Base-by-base conservation (phyloP, 2,888 invertebrate genomes). In the Liopterus haemorrhoidalis region DNA sequence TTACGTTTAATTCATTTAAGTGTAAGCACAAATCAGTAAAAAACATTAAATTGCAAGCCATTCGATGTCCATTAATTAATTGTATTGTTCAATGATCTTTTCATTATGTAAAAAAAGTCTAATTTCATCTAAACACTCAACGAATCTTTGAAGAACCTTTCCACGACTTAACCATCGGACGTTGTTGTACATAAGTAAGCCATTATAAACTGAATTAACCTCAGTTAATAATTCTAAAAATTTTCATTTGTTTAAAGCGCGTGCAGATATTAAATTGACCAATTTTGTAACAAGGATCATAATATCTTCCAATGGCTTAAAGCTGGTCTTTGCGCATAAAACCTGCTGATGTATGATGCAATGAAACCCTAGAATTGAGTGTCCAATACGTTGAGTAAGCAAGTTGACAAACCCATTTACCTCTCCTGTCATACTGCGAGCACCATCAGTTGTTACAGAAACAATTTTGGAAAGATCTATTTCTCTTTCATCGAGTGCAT, bases 1-100 rank as follows among this genome's bases (percentile, higher is more conserved):
- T n/a, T n/a, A n/a, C n/a, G n/a, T n/a, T n/a, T n/a, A n/a, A n/a
- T n/a, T n/a, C n/a, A n/a, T n/a, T n/a, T n/a, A n/a, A n/a, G n/a
- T n/a, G n/a, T n/a, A n/a, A n/a, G n/a, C n/a, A n/a, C n/a, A n/a
- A n/a, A n/a, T 49, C 54, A 51, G 51, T 53, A 53, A 54, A 54
- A 54, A 56, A 54, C 53, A 55, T 51, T 44, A 55, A 56, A 50
- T 56, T 54, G 53, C 52, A 53, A 56, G 52, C 54, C 53, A 56
- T 48, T 16, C 43, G 37, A 44, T 39, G 28, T 44, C 39, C 44
- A 44, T 19, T 4, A 44, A 44, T 30, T 44, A 39, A n/a, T 20
- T 20, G 36, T 39, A 43, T 44, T 44, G 11, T 39, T 37, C 44
- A 44, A 44, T 16, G 27, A 28, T 44, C 27, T 20, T 30, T 30